A percentile compares a stretch with the other conserved stretches of the same genome.
phyloP scores from a whole-genome alignment of 2,113 vertebrate genomes.

The Romanogobio albipinnatus region DNA sequence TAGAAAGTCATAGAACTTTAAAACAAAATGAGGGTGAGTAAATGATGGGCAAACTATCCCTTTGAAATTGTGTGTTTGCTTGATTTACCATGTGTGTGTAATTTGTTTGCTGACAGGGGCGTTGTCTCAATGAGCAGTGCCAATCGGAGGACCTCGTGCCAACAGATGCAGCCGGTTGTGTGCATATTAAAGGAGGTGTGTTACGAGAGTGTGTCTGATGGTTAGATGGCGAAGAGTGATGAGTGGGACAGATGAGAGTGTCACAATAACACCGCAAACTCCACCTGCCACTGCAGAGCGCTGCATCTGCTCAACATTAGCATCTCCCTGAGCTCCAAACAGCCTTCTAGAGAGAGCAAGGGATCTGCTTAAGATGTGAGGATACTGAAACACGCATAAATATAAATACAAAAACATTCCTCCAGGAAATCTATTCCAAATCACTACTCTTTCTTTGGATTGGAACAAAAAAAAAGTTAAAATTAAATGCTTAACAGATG shows the following conservation, averaged over 20 bases:
- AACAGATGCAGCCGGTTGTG: conserved; percentile 17
- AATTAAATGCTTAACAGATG: not conserved
- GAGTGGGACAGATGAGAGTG: conserved; percentile 29
- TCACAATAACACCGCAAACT: conserved; percentile 36
- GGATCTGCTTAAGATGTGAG: conserved; percentile 23
- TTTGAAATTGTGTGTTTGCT: conserved; percentile 18
- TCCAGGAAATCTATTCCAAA: not conserved
- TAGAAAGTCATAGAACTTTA: not conserved
- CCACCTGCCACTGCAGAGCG: conserved; percentile 45
- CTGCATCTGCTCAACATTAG: conserved; percentile 55
- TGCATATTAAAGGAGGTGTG: conserved; percentile 25
- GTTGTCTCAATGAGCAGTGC: conserved; percentile 31
- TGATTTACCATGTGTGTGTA: not conserved
- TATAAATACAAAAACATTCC: conserved; percentile 36
- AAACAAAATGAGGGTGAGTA: not conserved
- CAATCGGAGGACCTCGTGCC: conserved; percentile 20
- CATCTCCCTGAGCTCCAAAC: conserved; percentile 51
- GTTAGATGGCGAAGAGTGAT: conserved; percentile 17
- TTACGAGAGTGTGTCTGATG: conserved; percentile 35
- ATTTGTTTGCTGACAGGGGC: not conserved
- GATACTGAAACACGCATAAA: not conserved
- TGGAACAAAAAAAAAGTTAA: not conserved
- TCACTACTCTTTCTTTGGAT: conserved; percentile 2
- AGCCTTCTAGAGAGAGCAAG: conserved; percentile 23
- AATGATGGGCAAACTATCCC: not conserved